phyloP scores from a whole-genome alignment of 2,797 vertebrate genomes.

The Urosaurus nigricauda region DNA sequence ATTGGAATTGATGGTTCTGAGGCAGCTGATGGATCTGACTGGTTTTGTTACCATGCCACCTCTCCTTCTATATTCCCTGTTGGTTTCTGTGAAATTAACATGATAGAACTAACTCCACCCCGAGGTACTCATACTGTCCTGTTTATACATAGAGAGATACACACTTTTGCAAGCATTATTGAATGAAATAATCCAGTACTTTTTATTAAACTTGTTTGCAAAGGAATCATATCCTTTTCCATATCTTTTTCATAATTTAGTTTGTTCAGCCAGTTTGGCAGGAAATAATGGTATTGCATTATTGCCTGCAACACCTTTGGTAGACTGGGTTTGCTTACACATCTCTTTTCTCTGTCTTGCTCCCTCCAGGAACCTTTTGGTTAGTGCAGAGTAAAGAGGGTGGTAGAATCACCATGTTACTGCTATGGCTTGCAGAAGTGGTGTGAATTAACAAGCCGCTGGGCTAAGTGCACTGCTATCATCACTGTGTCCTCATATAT shows the following conservation, averaged over 20 bases:
- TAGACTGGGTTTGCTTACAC: background rate
- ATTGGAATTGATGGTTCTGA: conserved; percentile 98
- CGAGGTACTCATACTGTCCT: conserved; percentile 85
- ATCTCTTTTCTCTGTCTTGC: background rate
- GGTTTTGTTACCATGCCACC: conserved; percentile 98
- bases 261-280: background rate
- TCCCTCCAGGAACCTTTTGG: background rate
- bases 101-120: conserved; percentile 96
- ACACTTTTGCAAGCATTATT: conserved; percentile 60
- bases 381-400: background rate
- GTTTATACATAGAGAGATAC: conserved; percentile 43
- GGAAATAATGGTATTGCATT: background rate
- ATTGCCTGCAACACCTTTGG: background rate
- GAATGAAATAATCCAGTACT: conserved; percentile 60
- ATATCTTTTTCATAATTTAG: background rate
- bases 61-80: conserved; percentile 98
- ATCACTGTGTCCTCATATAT: background rate
- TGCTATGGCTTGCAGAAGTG: background rate
- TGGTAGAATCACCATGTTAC: background rate
- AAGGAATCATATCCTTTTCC: conserved; percentile 40
- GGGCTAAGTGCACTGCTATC: background rate
- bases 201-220: conserved; percentile 48
- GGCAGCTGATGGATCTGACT: conserved; percentile 97
- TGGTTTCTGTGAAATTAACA: conserved; percentile 99
- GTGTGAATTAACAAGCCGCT: background rate